Percentiles rank a stretch among this genome's conserved stretches.
phyloP scores from a whole-genome alignment of 2,113 vertebrate genomes.

The Chelonoidis abingdonii region DNA sequence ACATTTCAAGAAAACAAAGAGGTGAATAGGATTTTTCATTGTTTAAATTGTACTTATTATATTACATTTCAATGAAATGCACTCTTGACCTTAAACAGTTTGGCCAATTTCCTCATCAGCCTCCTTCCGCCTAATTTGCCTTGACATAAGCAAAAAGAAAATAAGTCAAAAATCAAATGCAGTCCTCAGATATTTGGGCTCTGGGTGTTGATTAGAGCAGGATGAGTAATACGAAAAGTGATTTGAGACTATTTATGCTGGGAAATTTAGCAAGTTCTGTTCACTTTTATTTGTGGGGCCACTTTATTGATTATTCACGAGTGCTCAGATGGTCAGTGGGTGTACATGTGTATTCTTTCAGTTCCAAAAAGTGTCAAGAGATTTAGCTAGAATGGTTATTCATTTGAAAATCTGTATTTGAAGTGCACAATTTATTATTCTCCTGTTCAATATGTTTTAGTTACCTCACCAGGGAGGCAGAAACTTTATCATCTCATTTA shows the following conservation, averaged over 20 bases:
- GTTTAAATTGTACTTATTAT: constrained; percentile 75
- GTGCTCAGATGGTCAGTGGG: constrained; percentile 67
- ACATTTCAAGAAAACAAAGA: constrained; percentile 73
- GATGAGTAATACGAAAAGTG: constrained; percentile 65
- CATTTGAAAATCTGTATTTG: not conserved
- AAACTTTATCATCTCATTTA: not conserved
- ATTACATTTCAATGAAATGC: constrained; percentile 70
- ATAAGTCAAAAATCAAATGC: constrained; percentile 55
- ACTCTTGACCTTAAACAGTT: constrained; percentile 68
- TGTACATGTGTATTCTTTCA: constrained; percentile 39
- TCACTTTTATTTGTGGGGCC: constrained; percentile 49
- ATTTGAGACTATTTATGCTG: not conserved
- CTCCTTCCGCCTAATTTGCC: constrained; percentile 72
- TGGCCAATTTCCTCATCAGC: constrained; percentile 68
- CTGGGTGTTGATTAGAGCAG: constrained; percentile 65
- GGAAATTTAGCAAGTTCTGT: not conserved
- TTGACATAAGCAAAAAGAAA: constrained; percentile 70
- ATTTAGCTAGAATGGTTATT: not conserved
- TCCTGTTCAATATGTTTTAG: constrained; percentile 17
- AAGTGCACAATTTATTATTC: not conserved
- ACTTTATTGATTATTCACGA: constrained; percentile 74
- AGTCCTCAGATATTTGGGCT: constrained; percentile 60
- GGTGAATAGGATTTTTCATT: constrained; percentile 69
- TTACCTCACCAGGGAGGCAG: not conserved
- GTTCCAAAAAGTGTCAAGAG: constrained; percentile 42